Base-by-base conservation (phyloP, 2,888 invertebrate species). In the Abrostola triplasia region DNA sequence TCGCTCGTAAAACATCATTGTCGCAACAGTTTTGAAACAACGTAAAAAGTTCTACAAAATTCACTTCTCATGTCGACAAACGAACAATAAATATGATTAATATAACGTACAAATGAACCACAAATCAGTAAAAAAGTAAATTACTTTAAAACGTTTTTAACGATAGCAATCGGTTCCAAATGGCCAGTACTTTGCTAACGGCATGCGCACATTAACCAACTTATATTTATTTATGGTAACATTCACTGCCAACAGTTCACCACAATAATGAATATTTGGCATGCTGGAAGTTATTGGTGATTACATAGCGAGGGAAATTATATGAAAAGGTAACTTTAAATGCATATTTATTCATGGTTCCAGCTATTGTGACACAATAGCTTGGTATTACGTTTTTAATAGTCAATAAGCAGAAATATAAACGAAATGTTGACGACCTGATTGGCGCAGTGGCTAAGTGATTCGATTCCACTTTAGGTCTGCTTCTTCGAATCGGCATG, bases 61-160 rank as follows among this genome's bases (percentile, higher is more conserved):
- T 24, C 24, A 2, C 24, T 24, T 1, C 11, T n/a, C 41, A 11
- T 41, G 41, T 41, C 11, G 6, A 41, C 11, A 41, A 41, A 6
- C 11, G 41, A 41, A 6, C n/a, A 41, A 6, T n/a, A 24, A 58
- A 44, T 54, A 68, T 54, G 53, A 68, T 64, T 64, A 59, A 68
- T 13, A 47, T n/a, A 37, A 10, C 24, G 6, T 54, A 37, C 36
- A 51, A 51, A 55, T 54, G 48, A 44, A 54, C 13, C 59, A 64
- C 59, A 64, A 64, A 64, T 60, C 69, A 60, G 57, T 47, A 24
- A 47, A 60, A 69, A 63, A 57, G 42, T 55, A 47, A 71, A 71
- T 52, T 53, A 73, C 70, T 62, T 54, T 59, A 59, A 74, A 73
- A 74, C 50, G 70, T 65, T 70, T 69, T 73, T 74, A 65, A 73